A percentile compares a stretch with the other conserved stretches of the same genome.
phyloP scores from a whole-genome alignment of 2,888 invertebrate species.

The Nephrotoma guestfalica region DNA sequence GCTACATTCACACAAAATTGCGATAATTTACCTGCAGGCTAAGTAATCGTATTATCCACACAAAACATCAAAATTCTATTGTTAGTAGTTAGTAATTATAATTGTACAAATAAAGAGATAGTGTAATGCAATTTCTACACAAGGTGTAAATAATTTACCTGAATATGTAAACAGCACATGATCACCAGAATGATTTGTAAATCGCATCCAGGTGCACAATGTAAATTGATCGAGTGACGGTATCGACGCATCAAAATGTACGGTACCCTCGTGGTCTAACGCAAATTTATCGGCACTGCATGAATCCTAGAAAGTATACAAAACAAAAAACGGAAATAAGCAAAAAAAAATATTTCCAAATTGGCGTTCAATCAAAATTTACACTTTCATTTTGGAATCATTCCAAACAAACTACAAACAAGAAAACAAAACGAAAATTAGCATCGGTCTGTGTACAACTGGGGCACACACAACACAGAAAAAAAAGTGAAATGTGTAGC shows the following conservation, averaged over 20 bases:
- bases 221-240: constrained; percentile 73
- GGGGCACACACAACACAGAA: background rate
- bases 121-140: background rate
- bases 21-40: background rate
- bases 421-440: background rate
- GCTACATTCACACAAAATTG: background rate
- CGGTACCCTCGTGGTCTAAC: constrained; percentile 51
- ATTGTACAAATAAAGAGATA: background rate
- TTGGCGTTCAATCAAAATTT: background rate
- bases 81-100: background rate
- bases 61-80: background rate
- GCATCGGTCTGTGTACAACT: background rate
- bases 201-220: constrained; percentile 69
- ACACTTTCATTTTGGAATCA: background rate
- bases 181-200: constrained; percentile 66
- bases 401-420: background rate
- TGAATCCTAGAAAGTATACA: constrained; percentile 30
- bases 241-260: constrained; percentile 54
- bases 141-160: constrained; percentile 38
- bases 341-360: background rate
- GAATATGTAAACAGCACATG: constrained; percentile 73
- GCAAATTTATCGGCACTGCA: constrained; percentile 54
- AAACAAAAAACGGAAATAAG: background rate
- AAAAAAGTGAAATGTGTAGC: too few species aligned
- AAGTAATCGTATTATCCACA: background rate